Evolutionary conservation across 2,113 vertebrate genomes (phyloP), one percentile per base, ranked within the genome.

Genomic region (Puma concolor): DNA sequence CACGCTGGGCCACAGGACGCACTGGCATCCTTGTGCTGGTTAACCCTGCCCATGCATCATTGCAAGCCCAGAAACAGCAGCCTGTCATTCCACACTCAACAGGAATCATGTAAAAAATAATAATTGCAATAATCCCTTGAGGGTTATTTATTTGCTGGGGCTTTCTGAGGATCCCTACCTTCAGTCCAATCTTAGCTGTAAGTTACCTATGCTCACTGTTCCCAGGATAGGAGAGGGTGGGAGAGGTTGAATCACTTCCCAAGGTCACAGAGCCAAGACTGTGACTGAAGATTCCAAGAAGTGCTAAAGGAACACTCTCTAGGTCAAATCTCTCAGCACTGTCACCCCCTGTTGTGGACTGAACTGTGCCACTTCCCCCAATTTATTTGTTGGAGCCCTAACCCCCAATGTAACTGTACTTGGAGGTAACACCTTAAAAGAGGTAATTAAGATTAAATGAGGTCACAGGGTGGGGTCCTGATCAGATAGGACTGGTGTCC

Each of bases 101-200:
- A 69, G 48, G 44, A 21, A 3, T 16, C 41, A 0, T 7, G 5
- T 44, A n/a, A 71, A 29, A 36, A 12, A 17, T 15, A 64, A 5
- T 10, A 17, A 52, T n/a, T 23, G 29, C 23, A 57, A 1, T 1
- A 1, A 7, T 38, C 52, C 25, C 1, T 2, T 1, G 14, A 23
- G 17, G 16, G 23, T 4, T 33, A 1, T 36, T 48, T 27, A 29
- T 69, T 77, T 10, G 16, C 50, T 29, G 17, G 21, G 10, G 27
- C 23, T 66, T 38, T 54, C 10, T 14, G 33, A 33, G 84, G 25
- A 5, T 52, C 23, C 44, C 44, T 19, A 0, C 6, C 10, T 29
- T 71, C 33, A 33, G 10, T 33, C 21, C 77, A 74, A 31, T 21
- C 57, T n/a, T 76, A 2, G 33, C 5, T 81, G 9, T 10, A 64